These are phyloP conservation scores for Aurelia aurita complex sp. Pacific DNA, from an alignment of 30 jellyfish, hydroid and myxozoan species.

Conservation along the genomic window DNA sequence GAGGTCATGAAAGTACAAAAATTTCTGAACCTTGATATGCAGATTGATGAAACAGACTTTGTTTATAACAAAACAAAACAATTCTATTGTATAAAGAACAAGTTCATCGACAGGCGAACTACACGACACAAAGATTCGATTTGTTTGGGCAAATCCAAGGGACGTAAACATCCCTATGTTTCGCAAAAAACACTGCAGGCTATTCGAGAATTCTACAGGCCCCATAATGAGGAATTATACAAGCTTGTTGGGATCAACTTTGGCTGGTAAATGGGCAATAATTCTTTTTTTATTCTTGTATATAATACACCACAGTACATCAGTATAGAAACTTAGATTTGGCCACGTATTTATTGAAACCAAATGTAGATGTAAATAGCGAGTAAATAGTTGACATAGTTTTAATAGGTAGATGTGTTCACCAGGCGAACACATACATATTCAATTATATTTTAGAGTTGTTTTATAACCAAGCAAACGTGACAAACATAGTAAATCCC, in stretches of 20 bases:
- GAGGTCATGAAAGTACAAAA: constrained; percentile 78
- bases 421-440: too few species aligned
- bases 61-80: constrained; percentile 78
- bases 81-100: constrained; percentile 73
- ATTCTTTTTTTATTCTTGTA: constrained; percentile 2
- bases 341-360: too few species aligned
- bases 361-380: too few species aligned
- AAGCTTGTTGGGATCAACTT: constrained; percentile 57
- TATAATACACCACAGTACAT: constrained; percentile 10
- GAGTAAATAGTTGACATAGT: too few species aligned
- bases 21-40: constrained; percentile 73
- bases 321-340: too few species aligned
- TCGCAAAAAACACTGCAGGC: constrained; percentile 41
- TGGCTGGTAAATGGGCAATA: constrained; percentile 70
- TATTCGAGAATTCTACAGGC: constrained; percentile 76
- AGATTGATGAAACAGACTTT: constrained; percentile 56
- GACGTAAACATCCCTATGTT: constrained; percentile 88
- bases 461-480: too few species aligned
- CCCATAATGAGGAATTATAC: constrained; percentile 77
- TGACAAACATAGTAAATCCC: too few species aligned
- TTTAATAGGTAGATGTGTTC: too few species aligned
- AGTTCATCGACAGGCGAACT: constrained; percentile 4
- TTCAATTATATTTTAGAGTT: too few species aligned
- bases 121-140: background rate
- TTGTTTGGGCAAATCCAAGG: constrained; percentile 90